Conservation (phyloP, 2,113 vertebrate species). For the Sphaerodactylus townsendi region DNA sequence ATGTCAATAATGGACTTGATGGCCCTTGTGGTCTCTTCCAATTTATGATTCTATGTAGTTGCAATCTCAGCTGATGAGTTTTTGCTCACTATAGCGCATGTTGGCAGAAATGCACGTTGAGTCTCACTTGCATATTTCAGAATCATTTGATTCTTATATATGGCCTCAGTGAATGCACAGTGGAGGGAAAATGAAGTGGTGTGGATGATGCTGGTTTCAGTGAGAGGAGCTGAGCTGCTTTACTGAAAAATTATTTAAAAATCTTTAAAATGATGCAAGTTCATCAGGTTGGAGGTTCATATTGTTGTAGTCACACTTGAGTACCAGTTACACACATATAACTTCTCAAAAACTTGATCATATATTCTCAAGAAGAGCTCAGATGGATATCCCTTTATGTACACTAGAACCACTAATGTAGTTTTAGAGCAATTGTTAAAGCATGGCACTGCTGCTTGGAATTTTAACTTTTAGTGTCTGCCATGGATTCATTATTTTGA, state of each 20-base stretch:
- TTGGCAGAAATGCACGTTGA: background rate
- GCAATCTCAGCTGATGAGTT: background rate
- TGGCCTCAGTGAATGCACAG: background rate
- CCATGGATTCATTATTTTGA: background rate
- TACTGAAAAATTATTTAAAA: background rate
- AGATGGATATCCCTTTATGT: background rate
- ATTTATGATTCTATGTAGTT: no score
- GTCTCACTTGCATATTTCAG: background rate
- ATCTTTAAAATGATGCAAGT: background rate
- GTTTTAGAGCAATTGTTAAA: background rate
- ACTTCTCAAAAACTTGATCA: background rate
- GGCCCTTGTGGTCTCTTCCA: no score
- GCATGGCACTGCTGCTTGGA: background rate
- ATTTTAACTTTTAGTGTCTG: background rate
- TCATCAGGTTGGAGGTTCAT: background rate
- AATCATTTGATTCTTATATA: background rate
- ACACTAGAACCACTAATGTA: background rate
- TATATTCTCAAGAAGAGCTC: background rate
- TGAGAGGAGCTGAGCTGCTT: background rate
- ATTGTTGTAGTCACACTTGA: background rate
- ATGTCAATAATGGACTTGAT: background rate
- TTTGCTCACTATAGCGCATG: background rate
- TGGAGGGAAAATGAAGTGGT: background rate
- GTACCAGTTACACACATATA: background rate
- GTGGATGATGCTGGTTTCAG: background rate